Evolutionary conservation across 2,113 vertebrate species (phyloP).

Genomic region (Microcebus lehilahytsara): DNA sequence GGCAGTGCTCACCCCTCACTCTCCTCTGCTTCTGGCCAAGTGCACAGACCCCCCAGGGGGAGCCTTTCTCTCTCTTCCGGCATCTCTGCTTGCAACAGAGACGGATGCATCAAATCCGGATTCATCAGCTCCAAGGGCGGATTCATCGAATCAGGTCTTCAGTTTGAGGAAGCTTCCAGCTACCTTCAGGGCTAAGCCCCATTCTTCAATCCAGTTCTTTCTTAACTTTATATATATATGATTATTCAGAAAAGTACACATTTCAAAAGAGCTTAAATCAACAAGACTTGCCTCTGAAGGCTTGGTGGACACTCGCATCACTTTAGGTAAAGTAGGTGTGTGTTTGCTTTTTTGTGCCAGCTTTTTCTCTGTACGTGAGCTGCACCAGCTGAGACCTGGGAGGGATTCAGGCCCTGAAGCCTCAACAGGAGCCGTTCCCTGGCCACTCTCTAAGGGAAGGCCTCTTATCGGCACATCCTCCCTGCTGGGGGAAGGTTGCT

Average conservation of each 20-base stretch:
- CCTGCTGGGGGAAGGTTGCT: neutral
- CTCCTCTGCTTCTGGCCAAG: neutral
- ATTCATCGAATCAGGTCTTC: neutral
- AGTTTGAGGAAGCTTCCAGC: neutral
- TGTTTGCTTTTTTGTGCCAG: neutral
- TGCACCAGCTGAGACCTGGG: neutral
- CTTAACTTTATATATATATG: neutral
- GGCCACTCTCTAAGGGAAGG: neutral
- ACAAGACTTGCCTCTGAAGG: neutral
- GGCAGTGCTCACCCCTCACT: fast-evolving
- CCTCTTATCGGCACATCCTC: too few relatives aligned
- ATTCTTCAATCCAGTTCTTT: neutral
- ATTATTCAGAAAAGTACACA: neutral
- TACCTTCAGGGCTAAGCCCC: neutral
- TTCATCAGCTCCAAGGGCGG: neutral
- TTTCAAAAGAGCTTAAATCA: neutral
- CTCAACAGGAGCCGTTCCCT: neutral
- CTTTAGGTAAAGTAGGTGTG: neutral
- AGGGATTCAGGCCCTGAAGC: neutral
- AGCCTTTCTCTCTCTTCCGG: neutral
- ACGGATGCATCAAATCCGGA: neutral
- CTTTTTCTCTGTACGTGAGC: neutral
- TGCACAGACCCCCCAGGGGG: neutral
- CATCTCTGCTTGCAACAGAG: neutral
- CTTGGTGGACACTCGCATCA: neutral